Conservation (phyloP, 2,797 vertebrate genomes). For the Silurus lanzhouensis region DNA sequence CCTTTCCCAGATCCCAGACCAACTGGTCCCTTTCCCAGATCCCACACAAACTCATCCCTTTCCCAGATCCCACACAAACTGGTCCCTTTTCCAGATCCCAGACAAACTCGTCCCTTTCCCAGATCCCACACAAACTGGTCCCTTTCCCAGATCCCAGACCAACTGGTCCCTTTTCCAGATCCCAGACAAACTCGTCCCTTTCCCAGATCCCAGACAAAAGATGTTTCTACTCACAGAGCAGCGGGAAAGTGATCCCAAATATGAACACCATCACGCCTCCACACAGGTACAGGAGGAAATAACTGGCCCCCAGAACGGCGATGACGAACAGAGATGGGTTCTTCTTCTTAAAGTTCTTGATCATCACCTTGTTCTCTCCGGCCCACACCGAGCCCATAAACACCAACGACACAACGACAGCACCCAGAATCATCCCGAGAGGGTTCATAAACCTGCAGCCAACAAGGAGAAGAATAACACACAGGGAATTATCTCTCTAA, state of each 20-base stretch:
- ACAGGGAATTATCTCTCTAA: no score
- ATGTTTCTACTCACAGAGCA: slow-evolving; percentile 86
- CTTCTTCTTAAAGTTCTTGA: slow-evolving; percentile 92
- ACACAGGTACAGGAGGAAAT: slow-evolving; percentile 90
- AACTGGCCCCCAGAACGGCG: slow-evolving; percentile 86
- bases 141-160: no score
- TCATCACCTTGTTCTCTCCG: slow-evolving; percentile 86
- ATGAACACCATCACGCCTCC: slow-evolving; percentile 96
- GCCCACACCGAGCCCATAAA: slow-evolving; percentile 92
- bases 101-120: no score
- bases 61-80: no score
- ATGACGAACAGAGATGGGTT: slow-evolving; percentile 87
- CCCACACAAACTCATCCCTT: no score
- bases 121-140: no score
- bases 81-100: no score
- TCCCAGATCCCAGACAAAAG: background rate
- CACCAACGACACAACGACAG: slow-evolving; percentile 85
- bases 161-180: no score
- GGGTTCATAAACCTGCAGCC: slow-evolving; percentile 88
- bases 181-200: no score
- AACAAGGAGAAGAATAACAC: background rate
- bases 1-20: no score
- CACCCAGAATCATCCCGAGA: slow-evolving; percentile 91
- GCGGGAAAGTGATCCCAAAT: slow-evolving; percentile 93
- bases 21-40: no score